Evolutionary conservation across 2,888 invertebrate species (phyloP).

Genomic region (Plebejus anna): DNA sequence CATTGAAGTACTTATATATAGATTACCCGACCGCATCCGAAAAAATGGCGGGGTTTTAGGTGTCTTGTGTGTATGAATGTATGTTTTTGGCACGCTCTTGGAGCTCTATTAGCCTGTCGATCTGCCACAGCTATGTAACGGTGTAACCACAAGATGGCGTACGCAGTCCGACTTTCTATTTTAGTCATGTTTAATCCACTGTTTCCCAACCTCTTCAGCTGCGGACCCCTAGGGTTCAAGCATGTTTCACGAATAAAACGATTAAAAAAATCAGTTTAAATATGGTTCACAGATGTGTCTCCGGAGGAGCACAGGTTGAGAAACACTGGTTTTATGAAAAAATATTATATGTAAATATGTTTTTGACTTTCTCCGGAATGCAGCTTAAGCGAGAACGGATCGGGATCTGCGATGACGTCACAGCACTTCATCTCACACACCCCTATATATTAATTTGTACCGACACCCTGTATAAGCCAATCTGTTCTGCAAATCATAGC

Average conservation of each 20-base stretch:
- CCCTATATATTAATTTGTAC: neutral
- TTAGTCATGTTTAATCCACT: neutral
- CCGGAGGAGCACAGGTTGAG: no score
- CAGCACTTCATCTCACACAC: slow-evolving; percentile 11
- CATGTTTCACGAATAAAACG: no score
- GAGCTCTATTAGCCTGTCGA: neutral
- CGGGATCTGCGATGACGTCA: slow-evolving; percentile 13
- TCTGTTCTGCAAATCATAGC: slow-evolving; percentile 1
- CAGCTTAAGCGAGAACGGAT: slow-evolving; percentile 65
- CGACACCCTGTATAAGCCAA: neutral
- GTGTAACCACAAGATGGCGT: neutral
- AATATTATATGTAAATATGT: slow-evolving; percentile 33
- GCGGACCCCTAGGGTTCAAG: no score
- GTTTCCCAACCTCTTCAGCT: no score
- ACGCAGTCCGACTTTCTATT: neutral
- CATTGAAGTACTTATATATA: no score
- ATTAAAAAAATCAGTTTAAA: no score
- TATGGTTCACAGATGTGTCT: no score
- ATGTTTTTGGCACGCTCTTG: neutral
- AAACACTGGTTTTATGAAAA: neutral
- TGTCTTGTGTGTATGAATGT: neutral
- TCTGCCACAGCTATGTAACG: neutral
- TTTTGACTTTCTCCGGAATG: slow-evolving; percentile 58
- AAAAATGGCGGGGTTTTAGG: neutral
- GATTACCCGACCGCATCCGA: no score